These are phyloP conservation scores for Carlito syrichta DNA, from an alignment of 2,113 vertebrate genomes.

Conservation along the genomic window DNA sequence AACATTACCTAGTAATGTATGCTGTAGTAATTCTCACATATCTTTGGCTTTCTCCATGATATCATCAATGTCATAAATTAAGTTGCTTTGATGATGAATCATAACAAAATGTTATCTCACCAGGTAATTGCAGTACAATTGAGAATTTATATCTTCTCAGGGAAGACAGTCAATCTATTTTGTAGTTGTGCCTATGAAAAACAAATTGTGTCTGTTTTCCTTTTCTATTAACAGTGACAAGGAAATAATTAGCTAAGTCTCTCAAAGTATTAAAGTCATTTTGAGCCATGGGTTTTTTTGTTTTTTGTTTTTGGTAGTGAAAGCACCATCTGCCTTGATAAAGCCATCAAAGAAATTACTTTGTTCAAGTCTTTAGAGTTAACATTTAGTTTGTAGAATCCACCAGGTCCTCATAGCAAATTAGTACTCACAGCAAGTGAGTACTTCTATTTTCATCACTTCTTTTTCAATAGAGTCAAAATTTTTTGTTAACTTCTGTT, in stretches of 20 bases:
- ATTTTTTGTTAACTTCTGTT: not conserved
- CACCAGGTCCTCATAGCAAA: not conserved
- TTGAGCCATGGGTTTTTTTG: not conserved
- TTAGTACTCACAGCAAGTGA: not conserved
- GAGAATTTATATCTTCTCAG: not conserved
- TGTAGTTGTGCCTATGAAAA: not conserved
- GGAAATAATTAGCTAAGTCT: not conserved
- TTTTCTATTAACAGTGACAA: not conserved
- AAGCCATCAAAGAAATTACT: not conserved
- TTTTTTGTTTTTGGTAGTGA: no score
- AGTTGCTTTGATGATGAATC: not conserved
- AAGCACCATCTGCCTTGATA: not conserved
- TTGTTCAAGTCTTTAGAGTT: not conserved
- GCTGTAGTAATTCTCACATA: not conserved
- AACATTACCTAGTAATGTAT: not conserved
- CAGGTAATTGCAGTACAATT: not conserved
- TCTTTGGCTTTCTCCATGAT: not conserved
- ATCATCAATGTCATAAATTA: not conserved
- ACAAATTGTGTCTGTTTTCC: not conserved
- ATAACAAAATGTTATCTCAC: constrained; percentile 60
- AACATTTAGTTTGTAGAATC: not conserved
- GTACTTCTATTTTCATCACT: no score
- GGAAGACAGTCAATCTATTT: not conserved
- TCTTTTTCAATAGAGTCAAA: not conserved
- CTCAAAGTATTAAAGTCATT: not conserved